Percentiles rank a stretch among this genome's conserved stretches.
Conservation (phyloP, 2,113 vertebrate genomes). For the Entelurus aequoreus region DNA sequence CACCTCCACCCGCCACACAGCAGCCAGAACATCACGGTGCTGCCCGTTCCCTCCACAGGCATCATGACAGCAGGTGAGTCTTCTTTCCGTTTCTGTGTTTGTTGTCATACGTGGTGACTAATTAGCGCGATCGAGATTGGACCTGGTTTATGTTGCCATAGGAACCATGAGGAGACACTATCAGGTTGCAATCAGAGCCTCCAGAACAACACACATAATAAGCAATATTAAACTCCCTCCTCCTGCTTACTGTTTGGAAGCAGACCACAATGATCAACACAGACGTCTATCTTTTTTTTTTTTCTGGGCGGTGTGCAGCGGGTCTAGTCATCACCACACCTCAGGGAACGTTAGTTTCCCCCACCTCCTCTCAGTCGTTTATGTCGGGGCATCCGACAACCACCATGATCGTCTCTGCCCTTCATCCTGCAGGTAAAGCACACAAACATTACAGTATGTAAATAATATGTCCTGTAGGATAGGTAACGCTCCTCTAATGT, state of each 20-base stretch:
- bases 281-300: conserved; percentile 2
- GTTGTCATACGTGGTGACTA: not conserved
- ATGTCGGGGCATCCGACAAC: conserved; percentile 83
- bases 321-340: conserved; percentile 95
- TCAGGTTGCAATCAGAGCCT: not conserved
- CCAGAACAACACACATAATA: not conserved
- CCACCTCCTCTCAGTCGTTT: conserved; percentile 88
- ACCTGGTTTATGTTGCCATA: not conserved
- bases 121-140: not conserved
- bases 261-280: not conserved
- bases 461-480: not conserved
- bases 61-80: conserved; percentile 91
- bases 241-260: too few species aligned
- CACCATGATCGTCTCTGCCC: conserved; percentile 92
- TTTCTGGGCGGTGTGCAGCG: conserved; percentile 64
- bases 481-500: not conserved
- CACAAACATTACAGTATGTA: not conserved
- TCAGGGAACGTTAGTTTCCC: conserved; percentile 90
- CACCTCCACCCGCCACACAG: conserved; percentile 85
- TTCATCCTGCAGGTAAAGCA: conserved; percentile 68
- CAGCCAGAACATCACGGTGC: conserved; percentile 92
- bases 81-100: not conserved
- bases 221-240: not conserved
- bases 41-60: conserved; percentile 89
- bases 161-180: not conserved